Conservation (phyloP, 1,140 invertebrate species). For the Bombus confusus region DNA sequence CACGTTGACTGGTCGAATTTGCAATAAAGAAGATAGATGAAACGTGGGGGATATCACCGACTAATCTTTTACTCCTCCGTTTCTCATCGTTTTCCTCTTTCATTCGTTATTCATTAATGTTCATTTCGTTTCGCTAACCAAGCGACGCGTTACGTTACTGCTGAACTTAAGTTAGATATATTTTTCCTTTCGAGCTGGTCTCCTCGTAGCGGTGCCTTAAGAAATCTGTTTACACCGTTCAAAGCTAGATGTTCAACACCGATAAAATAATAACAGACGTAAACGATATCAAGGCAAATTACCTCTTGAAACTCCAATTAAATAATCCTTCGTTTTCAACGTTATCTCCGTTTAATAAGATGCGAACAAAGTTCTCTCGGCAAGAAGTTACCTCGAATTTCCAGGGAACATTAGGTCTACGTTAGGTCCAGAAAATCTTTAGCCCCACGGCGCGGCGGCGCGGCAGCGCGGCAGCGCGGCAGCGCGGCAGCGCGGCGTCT, state of each 20-base stretch:
- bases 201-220: too few relatives aligned
- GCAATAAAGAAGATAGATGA: slow-evolving; percentile 70
- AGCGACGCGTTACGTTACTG: slow-evolving; percentile 8
- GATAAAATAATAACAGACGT: too few relatives aligned
- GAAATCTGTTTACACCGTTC: too few relatives aligned
- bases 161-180: neutral
- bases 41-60: slow-evolving; percentile 56
- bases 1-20: slow-evolving; percentile 68
- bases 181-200: neutral
- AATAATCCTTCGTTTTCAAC: neutral
- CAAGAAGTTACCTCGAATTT: too few relatives aligned
- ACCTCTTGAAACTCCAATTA: too few relatives aligned
- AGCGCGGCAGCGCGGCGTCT: too few relatives aligned
- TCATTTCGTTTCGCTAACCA: slow-evolving; percentile 38
- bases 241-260: too few relatives aligned
- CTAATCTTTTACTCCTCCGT: slow-evolving; percentile 62
- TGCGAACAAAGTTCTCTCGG: neutral
- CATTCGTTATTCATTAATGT: slow-evolving; percentile 67
- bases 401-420: neutral
- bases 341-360: neutral
- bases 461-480: too few relatives aligned
- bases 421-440: slow-evolving; percentile 2
- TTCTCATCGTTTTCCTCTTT: slow-evolving; percentile 47
- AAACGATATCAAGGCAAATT: too few relatives aligned
- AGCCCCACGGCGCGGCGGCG: neutral